Conservation (phyloP, 2,888 invertebrate genomes). For the Acronicta leporina region DNA sequence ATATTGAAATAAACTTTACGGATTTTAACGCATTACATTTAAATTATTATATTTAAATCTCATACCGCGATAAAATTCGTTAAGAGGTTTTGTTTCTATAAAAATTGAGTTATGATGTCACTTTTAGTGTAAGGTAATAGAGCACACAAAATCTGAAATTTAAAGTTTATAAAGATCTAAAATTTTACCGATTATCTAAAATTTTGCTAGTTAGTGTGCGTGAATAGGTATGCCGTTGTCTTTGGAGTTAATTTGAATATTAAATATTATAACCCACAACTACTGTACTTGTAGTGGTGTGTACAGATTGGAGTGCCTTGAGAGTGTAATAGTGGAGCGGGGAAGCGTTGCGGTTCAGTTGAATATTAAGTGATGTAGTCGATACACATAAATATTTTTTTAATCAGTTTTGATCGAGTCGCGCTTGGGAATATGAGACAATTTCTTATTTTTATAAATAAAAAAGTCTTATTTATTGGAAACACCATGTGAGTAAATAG, state of each 20-base stretch:
- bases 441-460: too few relatives aligned
- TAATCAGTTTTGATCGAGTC: too few relatives aligned
- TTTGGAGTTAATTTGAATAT: conserved; percentile 51
- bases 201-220: conserved; percentile 13
- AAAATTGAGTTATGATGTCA: too few relatives aligned
- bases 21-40: too few relatives aligned
- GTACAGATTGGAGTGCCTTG: conserved; percentile 4
- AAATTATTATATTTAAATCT: too few relatives aligned
- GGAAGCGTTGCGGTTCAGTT: conserved; percentile 39
- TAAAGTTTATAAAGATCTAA: too few relatives aligned
- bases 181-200: conserved; percentile 6
- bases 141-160: not conserved
- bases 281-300: conserved; percentile 26
- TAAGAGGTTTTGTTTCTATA: too few relatives aligned
- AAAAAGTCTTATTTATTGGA: too few relatives aligned
- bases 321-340: conserved; percentile 26
- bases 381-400: not conserved
- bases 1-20: too few relatives aligned
- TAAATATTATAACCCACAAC: conserved; percentile 54
- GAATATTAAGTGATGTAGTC: not conserved
- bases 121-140: not conserved
- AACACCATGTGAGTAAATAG: too few relatives aligned
- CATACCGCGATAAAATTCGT: too few relatives aligned
- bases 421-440: too few relatives aligned
- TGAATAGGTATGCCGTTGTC: conserved; percentile 45